Evolutionary conservation across 2,113 vertebrate genomes (phyloP).

Genomic region (Pterocles burchelli): DNA sequence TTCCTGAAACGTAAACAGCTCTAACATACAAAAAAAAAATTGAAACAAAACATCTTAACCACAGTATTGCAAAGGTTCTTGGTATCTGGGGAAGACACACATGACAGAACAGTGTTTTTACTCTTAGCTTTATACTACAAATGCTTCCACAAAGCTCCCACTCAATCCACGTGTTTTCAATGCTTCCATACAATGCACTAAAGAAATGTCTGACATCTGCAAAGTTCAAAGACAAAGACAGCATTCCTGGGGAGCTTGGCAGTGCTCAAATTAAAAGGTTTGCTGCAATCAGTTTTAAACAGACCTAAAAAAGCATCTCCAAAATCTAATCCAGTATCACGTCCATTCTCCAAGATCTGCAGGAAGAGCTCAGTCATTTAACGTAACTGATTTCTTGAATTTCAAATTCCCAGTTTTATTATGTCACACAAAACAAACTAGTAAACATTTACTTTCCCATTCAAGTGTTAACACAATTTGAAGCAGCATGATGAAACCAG

Average conservation of each 20-base stretch:
- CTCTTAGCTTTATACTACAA: not conserved
- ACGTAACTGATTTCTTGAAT: not conserved
- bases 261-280: not conserved
- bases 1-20: constrained; percentile 24
- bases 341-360: not conserved
- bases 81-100: not conserved
- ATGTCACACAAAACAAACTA: not conserved
- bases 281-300: not conserved
- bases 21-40: not conserved
- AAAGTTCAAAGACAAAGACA: not conserved
- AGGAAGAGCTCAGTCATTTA: not conserved
- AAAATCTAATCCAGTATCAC: not conserved
- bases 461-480: not conserved
- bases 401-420: not conserved
- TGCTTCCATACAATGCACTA: not conserved
- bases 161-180: not conserved
- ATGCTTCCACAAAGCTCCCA: not conserved
- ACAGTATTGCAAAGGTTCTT: not conserved
- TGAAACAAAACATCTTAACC: constrained; percentile 23
- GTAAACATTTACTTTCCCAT: not conserved
- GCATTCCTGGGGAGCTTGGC: not conserved
- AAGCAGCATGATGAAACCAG: not conserved
- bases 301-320: not conserved
- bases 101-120: not conserved
- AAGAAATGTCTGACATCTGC: not conserved